Base-by-base conservation (phyloP, 2,797 vertebrate genomes). In the Meriones psammophilus region DNA sequence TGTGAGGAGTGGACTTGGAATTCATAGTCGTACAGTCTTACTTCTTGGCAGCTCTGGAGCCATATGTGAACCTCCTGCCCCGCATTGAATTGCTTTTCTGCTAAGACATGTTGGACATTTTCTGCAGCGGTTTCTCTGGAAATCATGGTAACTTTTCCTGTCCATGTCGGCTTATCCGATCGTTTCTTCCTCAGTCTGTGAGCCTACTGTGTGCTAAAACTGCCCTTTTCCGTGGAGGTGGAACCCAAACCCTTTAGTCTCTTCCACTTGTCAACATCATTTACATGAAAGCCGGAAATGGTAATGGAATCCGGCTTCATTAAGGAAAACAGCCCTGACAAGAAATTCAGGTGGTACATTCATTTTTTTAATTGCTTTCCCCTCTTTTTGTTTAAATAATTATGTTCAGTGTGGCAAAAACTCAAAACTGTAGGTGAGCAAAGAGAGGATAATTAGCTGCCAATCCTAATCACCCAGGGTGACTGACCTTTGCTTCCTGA, bases 301-400 rank as follows among this genome's bases (percentile, higher is more conserved):
- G 83, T 94, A 92, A 50, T 56, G 22, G 95, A 94, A 68, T 56
- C 18, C 68, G 20, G 13, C 79, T 87, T 91, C 68, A 96, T 89
- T 89, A 83, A 91, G 88, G 87, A 95, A 91, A 96, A 81, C 3
- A 93, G 80, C 12, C 60, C 89, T 81, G 83, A 79, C 77, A 86
- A 97, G 81, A 89, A 96, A 94, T 50, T 80, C 73, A 92, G 69
- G 80, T 73, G 88, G 90, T 79, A 14, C 9, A 64, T 83, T 96
- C 64, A 83, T 3, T n/a, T 46, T n/a, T 85, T 78, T 68, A 71
- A 78, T 66, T 93, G 81, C 69, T 84, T 60, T n/a, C 9, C n/a
- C n/a, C 14, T 4, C 28, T 3, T 77, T 39, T 91, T 92, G 42
- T 60, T 94, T 94, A 94, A 95, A 87, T 94, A 96, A 95, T 89